Base-by-base conservation (phyloP, 2,113 vertebrate species). In the Oreochromis aureus region DNA sequence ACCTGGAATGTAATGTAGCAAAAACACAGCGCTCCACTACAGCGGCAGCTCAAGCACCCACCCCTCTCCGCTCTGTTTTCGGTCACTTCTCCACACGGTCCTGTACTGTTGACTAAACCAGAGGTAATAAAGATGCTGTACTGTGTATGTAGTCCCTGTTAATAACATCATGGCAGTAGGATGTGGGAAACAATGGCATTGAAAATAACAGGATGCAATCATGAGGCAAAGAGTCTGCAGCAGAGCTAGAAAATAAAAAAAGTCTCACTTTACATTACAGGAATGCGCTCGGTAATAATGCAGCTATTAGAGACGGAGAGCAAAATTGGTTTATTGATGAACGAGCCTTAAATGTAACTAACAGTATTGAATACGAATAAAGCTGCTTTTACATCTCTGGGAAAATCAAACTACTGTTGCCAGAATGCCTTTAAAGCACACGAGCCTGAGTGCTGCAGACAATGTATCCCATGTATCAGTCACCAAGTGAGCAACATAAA, bases 1-100 rank as follows among this genome's bases (percentile, higher is more conserved):
- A 90, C 92, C 89, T 91, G 94, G 91, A 96, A 95, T 95, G 92
- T 36, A 91, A 90, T 83, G 63, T 69, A 69, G 63, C 63, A 69
- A 93, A 95, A 95, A 95, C 73, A 96, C 91, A 92, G 39, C 83
- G 34, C 80, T 81, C 88, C 76, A 78, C 81, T 76, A 79, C 80
- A 86, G 32, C 76, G 10, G n/a, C 73, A 71, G 53, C 80, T 86
- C 78, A 76, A 34, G 22, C 73, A 87, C 51, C 66, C 87, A 73
- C 69, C 80, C 46, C 84, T 83, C 81, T 39, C 71, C 36, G 34
- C 80, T 36, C 54, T 66, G 84, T 81, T 93, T 90, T 82, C 30
- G 83, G 58, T 90, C 83, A 66, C n/a, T 22, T n/a, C 83, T 63
- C 39, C 24, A 59, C 81, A 86, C 79, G 86, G 86, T 24, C 22